A percentile compares a stretch with the other conserved stretches of the same genome.
phyloP scores from a whole-genome alignment of 2,113 vertebrate species.

The Pogona vitticeps region DNA sequence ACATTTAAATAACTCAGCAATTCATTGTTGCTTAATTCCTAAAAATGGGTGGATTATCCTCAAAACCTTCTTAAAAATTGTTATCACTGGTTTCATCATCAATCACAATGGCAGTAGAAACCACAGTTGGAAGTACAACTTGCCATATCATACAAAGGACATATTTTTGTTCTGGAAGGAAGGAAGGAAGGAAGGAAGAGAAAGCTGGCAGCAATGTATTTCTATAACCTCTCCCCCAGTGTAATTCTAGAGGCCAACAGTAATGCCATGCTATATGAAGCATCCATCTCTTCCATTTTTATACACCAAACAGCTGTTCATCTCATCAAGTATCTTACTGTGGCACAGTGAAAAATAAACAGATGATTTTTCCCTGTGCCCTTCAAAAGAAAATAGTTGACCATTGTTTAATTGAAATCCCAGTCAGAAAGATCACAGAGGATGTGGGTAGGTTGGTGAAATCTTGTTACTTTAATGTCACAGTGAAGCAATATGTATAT shows the following conservation, averaged over 20 bases:
- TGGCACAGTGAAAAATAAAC: slow-evolving; percentile 4
- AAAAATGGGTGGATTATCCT: no score
- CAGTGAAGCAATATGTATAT: background rate
- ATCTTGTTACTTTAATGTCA: slow-evolving; percentile 18
- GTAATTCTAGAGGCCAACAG: slow-evolving; percentile 62
- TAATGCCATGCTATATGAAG: slow-evolving; percentile 36
- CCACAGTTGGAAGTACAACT: no score
- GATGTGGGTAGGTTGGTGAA: background rate
- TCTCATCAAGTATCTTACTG: slow-evolving; percentile 56
- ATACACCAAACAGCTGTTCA: slow-evolving; percentile 61
- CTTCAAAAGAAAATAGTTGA: slow-evolving; percentile 12
- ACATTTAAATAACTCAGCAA: background rate
- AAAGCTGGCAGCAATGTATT: slow-evolving; percentile 6
- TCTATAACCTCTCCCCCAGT: slow-evolving; percentile 29
- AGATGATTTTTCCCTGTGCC: slow-evolving; percentile 55
- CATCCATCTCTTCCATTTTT: slow-evolving; percentile 50
- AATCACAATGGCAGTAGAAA: no score
- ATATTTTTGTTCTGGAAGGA: no score
- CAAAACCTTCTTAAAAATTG: no score
- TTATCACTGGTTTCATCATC: no score
- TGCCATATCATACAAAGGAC: no score
- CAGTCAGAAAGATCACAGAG: background rate
- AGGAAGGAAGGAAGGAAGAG: slow-evolving; percentile 30
- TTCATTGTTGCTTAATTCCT: background rate
- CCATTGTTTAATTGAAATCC: background rate